A percentile compares a stretch with the other conserved stretches of the same genome.
Conservation (phyloP, 2,113 vertebrate genomes). For the Haplotaxodon microlepis region DNA sequence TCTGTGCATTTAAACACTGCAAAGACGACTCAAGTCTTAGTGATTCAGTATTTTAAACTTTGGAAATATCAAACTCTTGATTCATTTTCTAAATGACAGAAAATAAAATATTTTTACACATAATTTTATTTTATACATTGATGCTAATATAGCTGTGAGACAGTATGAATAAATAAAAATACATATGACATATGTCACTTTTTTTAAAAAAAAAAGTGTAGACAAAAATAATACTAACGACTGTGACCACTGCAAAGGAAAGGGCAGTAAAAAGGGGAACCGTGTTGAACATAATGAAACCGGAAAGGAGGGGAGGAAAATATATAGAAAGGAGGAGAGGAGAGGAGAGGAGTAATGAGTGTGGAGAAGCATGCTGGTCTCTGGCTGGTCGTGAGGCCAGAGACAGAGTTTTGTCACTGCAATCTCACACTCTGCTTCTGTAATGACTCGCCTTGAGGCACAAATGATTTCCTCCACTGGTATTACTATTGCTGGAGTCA, state of each 20-base stretch:
- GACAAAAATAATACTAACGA: not conserved
- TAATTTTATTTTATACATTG: not conserved
- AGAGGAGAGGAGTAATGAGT: constrained; percentile 24
- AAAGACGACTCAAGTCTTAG: not conserved
- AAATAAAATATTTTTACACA: not conserved
- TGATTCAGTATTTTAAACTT: not conserved
- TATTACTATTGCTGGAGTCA: constrained; percentile 41
- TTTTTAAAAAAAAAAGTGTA: not conserved
- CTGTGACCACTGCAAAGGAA: not conserved
- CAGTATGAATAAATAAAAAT: not conserved
- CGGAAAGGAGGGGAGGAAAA: not conserved
- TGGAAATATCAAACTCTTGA: not conserved
- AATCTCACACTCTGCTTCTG: constrained; percentile 60
- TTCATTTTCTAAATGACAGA: not conserved
- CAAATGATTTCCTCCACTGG: constrained; percentile 59
- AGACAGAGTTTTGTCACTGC: constrained; percentile 56
- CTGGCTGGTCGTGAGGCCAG: constrained; percentile 32
- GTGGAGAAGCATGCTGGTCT: constrained; percentile 36
- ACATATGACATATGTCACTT: not conserved
- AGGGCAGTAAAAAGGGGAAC: not conserved
- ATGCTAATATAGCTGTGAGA: not conserved
- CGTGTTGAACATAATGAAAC: not conserved
- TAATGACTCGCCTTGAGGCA: constrained; percentile 63
- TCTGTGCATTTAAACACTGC: not conserved
- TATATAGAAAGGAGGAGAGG: not conserved